Conservation (phyloP, 2,113 vertebrate species). For the Siphamia tubifer region DNA sequence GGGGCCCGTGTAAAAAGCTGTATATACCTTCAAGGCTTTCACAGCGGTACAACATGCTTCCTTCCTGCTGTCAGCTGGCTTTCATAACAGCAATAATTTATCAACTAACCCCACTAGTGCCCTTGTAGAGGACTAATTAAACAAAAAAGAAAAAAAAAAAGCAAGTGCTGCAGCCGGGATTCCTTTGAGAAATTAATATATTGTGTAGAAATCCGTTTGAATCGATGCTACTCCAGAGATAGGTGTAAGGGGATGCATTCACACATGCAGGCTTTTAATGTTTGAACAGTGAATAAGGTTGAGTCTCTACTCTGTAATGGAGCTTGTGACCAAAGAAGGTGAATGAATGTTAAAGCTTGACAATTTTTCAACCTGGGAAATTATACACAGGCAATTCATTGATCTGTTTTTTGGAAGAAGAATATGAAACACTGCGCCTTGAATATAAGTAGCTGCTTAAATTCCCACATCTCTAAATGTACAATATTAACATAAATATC, state of each 20-base stretch:
- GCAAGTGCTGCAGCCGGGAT: not conserved
- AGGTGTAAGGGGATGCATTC: not conserved
- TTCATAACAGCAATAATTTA: conserved; percentile 28
- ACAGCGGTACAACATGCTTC: not conserved
- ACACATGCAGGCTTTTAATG: not conserved
- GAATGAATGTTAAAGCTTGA: not conserved
- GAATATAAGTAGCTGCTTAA: no score
- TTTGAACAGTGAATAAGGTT: not conserved
- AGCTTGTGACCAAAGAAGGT: not conserved
- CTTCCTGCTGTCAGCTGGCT: conserved; percentile 22
- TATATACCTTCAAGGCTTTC: not conserved
- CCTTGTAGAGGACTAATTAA: conserved; percentile 5
- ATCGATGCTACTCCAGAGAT: not conserved
- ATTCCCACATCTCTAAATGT: no score
- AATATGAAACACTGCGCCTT: no score
- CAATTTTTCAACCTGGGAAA: conserved; percentile 1
- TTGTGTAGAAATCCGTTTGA: not conserved
- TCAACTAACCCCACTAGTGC: not conserved
- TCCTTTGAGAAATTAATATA: not conserved
- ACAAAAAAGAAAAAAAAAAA: not conserved
- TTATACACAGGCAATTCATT: not conserved
- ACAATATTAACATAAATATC: no score
- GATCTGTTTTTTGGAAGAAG: not conserved
- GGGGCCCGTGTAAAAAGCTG: not conserved
- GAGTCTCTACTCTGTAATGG: not conserved